These are phyloP conservation scores for Metellina segmentata DNA, from an alignment of 2,888 invertebrate genomes.

Conservation along the genomic window DNA sequence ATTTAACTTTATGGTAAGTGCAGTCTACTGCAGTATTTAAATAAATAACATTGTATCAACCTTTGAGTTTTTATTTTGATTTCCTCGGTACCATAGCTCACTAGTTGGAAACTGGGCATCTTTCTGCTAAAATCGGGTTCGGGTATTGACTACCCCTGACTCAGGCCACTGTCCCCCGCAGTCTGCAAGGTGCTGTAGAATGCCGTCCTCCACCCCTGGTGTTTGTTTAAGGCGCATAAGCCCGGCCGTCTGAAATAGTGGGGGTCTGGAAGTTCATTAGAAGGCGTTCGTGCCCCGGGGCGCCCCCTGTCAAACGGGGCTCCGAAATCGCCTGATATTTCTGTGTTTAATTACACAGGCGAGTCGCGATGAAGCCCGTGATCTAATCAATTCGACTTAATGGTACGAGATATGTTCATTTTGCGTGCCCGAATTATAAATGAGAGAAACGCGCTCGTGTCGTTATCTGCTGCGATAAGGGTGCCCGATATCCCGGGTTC, in stretches of 20 bases:
- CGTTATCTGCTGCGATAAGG: background rate
- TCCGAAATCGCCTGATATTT: conserved; percentile 68
- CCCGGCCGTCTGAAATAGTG: conserved; percentile 56
- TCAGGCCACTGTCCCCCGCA: conserved; percentile 15
- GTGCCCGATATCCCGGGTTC: too few species aligned
- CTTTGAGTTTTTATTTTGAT: too few species aligned
- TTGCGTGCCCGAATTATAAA: conserved; percentile 52
- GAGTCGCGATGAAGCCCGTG: conserved; percentile 53
- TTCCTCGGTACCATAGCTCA: too few species aligned
- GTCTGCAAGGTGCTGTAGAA: background rate
- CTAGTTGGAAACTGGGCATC: too few species aligned
- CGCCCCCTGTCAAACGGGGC: conserved; percentile 69
- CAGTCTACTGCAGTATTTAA: too few species aligned
- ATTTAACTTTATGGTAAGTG: too few species aligned
- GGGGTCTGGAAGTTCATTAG: conserved; percentile 70
- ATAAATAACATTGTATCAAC: too few species aligned
- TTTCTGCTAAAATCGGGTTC: background rate
- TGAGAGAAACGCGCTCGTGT: conserved; percentile 7
- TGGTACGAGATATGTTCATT: conserved; percentile 67
- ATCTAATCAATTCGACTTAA: conserved; percentile 73
- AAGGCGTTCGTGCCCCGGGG: conserved; percentile 67
- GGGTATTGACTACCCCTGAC: background rate
- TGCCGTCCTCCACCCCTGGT: conserved; percentile 14
- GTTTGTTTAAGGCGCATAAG: conserved; percentile 66
- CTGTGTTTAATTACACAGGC: conserved; percentile 67